Evolutionary conservation across 2,888 invertebrate genomes (phyloP).

Genomic region (Eupithecia dodoneata): DNA sequence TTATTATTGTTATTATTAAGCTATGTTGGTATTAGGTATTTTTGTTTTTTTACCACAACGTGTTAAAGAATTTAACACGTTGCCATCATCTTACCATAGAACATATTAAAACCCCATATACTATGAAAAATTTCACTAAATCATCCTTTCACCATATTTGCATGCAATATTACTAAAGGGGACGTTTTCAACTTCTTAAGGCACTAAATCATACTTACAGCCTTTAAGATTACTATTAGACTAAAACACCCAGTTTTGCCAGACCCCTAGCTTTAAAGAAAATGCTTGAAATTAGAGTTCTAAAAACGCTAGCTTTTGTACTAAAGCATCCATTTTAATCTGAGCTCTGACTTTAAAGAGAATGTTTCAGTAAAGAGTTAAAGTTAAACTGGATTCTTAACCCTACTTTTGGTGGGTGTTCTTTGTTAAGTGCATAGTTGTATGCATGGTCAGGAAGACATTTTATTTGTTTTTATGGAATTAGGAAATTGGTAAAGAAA

Average conservation of each 20-base stretch:
- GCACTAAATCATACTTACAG: conserved; percentile 70
- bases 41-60: neutral
- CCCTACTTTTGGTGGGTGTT: conserved; percentile 57
- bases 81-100: neutral
- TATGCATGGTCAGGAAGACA: conserved; percentile 63
- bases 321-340: neutral
- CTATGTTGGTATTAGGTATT: neutral
- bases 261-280: neutral
- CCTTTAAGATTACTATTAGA: conserved; percentile 61
- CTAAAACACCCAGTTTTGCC: conserved; percentile 43
- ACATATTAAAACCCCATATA: neutral
- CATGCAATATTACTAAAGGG: conserved; percentile 45
- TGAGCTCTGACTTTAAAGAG: conserved; percentile 38
- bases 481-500: neutral
- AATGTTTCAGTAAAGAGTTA: conserved; percentile 37
- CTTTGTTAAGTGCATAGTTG: conserved; percentile 59
- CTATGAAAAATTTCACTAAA: conserved; percentile 17
- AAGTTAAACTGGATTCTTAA: conserved; percentile 49
- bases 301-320: neutral
- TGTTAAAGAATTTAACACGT: neutral
- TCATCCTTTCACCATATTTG: conserved; percentile 34
- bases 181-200: conserved; percentile 56
- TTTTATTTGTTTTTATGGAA: conserved; percentile 19
- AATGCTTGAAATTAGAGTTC: neutral
- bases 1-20: neutral